Conservation (phyloP, 2,797 vertebrate genomes). For the Falco rusticolus region DNA sequence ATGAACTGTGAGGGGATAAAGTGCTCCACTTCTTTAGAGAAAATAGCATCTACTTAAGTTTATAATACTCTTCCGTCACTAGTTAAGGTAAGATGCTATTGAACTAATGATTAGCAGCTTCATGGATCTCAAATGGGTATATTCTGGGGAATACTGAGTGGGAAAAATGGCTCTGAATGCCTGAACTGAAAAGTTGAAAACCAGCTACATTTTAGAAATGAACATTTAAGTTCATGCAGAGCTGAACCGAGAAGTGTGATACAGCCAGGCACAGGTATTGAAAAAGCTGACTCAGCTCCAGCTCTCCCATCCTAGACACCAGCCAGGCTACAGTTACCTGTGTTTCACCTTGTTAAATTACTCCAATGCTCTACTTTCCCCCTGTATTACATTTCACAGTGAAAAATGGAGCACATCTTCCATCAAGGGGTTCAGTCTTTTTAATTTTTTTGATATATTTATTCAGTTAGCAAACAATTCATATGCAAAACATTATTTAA, state of each 20-base stretch:
- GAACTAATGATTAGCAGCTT: neutral
- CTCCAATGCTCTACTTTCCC: neutral
- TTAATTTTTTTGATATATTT: neutral
- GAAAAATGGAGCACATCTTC: neutral
- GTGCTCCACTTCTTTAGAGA: neutral
- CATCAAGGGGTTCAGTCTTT: rapidly evolving
- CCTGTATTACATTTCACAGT: neutral
- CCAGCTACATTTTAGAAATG: neutral
- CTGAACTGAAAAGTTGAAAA: neutral
- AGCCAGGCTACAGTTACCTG: neutral
- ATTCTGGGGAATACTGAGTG: too few species aligned
- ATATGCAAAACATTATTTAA: neutral
- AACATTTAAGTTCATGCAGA: neutral
- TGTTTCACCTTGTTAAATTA: neutral
- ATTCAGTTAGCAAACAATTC: neutral
- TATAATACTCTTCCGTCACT: neutral
- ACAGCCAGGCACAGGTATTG: neutral
- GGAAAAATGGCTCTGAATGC: neutral
- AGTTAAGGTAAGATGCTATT: neutral
- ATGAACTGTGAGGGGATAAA: neutral
- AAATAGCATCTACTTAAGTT: neutral
- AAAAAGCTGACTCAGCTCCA: neutral
- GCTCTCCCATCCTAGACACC: neutral
- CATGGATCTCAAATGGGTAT: neutral
- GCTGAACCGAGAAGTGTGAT: neutral